Conservation (phyloP, 2,113 vertebrate genomes). For the Orycteropus afer region DNA sequence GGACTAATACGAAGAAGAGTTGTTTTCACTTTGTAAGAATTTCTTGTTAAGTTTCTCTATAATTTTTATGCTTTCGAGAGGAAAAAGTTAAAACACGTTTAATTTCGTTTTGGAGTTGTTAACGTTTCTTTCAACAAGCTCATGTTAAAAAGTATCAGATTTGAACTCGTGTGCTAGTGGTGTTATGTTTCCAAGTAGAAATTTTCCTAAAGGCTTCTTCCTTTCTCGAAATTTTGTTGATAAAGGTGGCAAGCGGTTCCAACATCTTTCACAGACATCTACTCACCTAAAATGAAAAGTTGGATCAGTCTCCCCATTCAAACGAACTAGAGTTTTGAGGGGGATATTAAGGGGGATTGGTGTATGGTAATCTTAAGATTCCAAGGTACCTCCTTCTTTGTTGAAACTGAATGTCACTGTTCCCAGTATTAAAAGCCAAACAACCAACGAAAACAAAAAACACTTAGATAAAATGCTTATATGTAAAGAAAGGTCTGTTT, state of each 20-base stretch:
- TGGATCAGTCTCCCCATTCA: constrained; percentile 82
- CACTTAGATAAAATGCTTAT: constrained; percentile 70
- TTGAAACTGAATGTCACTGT: constrained; percentile 76
- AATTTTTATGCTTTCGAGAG: constrained; percentile 62
- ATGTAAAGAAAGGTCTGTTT: constrained; percentile 51
- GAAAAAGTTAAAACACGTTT: constrained; percentile 67
- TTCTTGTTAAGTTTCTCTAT: constrained; percentile 66
- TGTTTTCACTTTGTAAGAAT: constrained; percentile 56
- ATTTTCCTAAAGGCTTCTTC: constrained; percentile 72
- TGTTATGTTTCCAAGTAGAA: constrained; percentile 74
- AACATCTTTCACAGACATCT: constrained; percentile 80
- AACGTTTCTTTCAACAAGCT: constrained; percentile 77
- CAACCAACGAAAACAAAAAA: neutral
- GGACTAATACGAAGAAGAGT: constrained; percentile 64
- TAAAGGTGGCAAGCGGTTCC: constrained; percentile 82
- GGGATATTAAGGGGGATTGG: constrained; percentile 66
- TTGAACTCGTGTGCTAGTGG: constrained; percentile 74
- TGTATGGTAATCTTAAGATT: constrained; percentile 71
- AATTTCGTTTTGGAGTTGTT: constrained; percentile 77
- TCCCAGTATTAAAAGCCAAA: constrained; percentile 64
- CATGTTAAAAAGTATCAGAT: constrained; percentile 75
- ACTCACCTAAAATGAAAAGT: constrained; percentile 81
- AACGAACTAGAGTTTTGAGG: constrained; percentile 77
- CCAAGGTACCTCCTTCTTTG: constrained; percentile 64
- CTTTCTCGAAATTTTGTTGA: constrained; percentile 81